Base-by-base conservation (phyloP, 1,140 invertebrate species). In the Drosophila bocqueti region DNA sequence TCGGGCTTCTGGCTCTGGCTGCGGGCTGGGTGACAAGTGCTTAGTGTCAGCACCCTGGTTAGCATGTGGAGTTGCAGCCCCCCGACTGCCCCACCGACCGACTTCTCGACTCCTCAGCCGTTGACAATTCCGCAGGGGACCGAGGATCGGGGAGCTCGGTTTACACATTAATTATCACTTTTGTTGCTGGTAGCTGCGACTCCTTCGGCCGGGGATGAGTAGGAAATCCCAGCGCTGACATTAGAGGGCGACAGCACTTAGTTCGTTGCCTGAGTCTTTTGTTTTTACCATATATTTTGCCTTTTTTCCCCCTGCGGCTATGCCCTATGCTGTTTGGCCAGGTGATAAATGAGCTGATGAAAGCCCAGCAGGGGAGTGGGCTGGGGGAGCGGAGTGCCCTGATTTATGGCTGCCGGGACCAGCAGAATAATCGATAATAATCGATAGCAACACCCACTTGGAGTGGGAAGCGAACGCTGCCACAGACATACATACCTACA, bases 141-240 rank as follows among this genome's bases (percentile, higher is more conserved):
- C 16, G 38, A 42, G 67, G 65, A 47, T 26, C 24, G 29, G 54
- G 76, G 61, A 52, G 68, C 76, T 85, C 85, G 83, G 75, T 76
- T 89, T 89, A 89, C 85, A 85, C 85, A 89, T 90, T 89, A 90
- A 89, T 89, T 89, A 89, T 90, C 86, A 89, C 85, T 89, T 90
- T 81, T 89, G 86, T 89, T 68, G 68, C 68, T 60, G 69, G 66
- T 74, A 74, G 76, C 80, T 65, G 63, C 31, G 42, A 67, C 36
- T 42, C n/a, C 47, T 67, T 31, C 15, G 16, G 63, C 15, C 59
- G 24, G 6, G 31, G 49, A 59, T 45, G 57, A 61, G 46, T 45
- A 49, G 31, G 58, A 49, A 68, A 66, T 43, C 76, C 74, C 77
- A 52, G 54, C 69, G 73, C 64, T 67, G 73, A 78, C 64, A 89